Evolutionary conservation across 1,140 invertebrate genomes (phyloP).

Genomic region (Zaprionus gabonicus): DNA sequence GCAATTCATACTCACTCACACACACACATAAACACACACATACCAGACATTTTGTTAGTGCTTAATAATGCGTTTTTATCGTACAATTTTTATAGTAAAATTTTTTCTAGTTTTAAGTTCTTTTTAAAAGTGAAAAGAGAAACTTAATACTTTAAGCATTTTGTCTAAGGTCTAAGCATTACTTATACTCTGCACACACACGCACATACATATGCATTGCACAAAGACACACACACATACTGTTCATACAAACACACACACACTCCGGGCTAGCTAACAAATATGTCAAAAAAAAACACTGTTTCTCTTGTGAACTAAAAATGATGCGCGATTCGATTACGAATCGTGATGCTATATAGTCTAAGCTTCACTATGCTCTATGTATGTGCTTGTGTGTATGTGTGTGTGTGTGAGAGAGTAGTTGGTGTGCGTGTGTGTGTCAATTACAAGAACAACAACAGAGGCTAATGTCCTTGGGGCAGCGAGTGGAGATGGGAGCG

Average conservation of each 20-base stretch:
- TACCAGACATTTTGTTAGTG: conserved; percentile 67
- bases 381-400: conserved; percentile 31
- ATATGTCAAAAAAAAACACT: conserved; percentile 22
- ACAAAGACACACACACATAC: conserved; percentile 37
- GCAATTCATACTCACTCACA: conserved; percentile 38
- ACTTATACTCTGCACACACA: conserved; percentile 55
- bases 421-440: conserved; percentile 17
- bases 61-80: conserved; percentile 54
- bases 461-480: conserved; percentile 73
- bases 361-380: conserved; percentile 25
- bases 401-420: conserved; percentile 27
- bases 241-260: conserved; percentile 27
- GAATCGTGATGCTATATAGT: conserved; percentile 18
- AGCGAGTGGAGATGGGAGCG: conserved; percentile 32
- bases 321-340: neutral
- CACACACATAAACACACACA: conserved; percentile 29
- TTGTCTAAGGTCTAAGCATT: conserved; percentile 75
- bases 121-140: conserved; percentile 42
- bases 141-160: conserved; percentile 70
- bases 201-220: conserved; percentile 31
- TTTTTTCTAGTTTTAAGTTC: conserved; percentile 45
- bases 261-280: conserved; percentile 44
- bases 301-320: conserved; percentile 30
- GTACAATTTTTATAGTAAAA: conserved; percentile 49
- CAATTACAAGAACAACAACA: conserved; percentile 55